phyloP scores from a whole-genome alignment of 2,888 invertebrate species.

The Chaitophorus viminalis region DNA sequence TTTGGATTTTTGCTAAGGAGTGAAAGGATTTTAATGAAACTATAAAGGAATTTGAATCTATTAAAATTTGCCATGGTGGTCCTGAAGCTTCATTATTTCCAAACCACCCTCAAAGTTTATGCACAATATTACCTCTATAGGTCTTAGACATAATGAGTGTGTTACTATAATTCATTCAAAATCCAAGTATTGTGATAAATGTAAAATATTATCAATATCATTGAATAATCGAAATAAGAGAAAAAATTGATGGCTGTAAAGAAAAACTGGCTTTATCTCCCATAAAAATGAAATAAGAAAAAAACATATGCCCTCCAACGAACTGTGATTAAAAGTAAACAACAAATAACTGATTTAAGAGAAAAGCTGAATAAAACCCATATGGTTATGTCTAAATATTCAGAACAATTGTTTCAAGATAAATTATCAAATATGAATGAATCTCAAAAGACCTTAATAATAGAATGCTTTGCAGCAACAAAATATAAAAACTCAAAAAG shows the following conservation, averaged over 20 bases:
- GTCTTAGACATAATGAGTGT: too few relatives aligned
- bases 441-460: background rate
- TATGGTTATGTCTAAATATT: background rate
- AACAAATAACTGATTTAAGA: background rate
- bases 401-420: too few relatives aligned
- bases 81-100: too few relatives aligned
- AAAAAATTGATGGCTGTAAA: background rate
- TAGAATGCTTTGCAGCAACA: background rate
- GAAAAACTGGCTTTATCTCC: background rate
- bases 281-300: background rate
- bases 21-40: too few relatives aligned
- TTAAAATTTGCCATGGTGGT: too few relatives aligned
- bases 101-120: too few relatives aligned
- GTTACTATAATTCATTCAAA: background rate
- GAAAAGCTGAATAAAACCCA: background rate
- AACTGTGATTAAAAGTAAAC: background rate
- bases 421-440: background rate
- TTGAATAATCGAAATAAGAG: background rate
- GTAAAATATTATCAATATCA: background rate
- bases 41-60: too few relatives aligned
- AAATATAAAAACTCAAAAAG: constrained; percentile 17
- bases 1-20: too few relatives aligned
- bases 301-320: too few relatives aligned
- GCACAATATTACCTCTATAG: too few relatives aligned
- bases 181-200: background rate